A percentile compares a stretch with the other conserved stretches of the same genome.
phyloP scores from a whole-genome alignment of 1,140 invertebrate species.

The Drosophila serrata region DNA sequence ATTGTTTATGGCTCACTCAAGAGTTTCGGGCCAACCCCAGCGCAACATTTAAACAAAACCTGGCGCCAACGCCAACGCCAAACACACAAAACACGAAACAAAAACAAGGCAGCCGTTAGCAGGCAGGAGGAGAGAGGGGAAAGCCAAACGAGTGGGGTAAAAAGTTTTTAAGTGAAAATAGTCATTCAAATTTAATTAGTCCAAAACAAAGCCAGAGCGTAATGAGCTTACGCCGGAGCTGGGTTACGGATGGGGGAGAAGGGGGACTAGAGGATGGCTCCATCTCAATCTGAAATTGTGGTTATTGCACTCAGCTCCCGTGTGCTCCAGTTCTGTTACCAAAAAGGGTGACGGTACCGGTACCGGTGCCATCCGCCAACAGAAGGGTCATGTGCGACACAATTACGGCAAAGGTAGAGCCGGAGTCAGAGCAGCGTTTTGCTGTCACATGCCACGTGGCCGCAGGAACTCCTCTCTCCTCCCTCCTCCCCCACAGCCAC shows the following conservation, averaged over 20 bases:
- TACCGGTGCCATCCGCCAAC: conserved; percentile 24
- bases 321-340: conserved; percentile 21
- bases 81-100: conserved; percentile 23
- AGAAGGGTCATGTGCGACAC: conserved; percentile 75
- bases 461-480: conserved; percentile 68
- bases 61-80: conserved; percentile 38
- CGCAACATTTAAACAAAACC: conserved; percentile 62
- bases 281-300: conserved; percentile 77
- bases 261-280: conserved; percentile 31
- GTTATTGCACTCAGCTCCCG: conserved; percentile 66
- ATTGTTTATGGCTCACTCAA: conserved; percentile 80
- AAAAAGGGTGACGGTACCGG: conserved; percentile 49
- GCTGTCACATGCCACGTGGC: conserved; percentile 81
- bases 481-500: too few relatives aligned
- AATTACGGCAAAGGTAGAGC: conserved; percentile 78
- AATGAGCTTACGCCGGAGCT: conserved; percentile 78
- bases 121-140: conserved; percentile 6
- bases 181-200: conserved; percentile 84
- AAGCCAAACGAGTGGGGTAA: conserved; percentile 54
- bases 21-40: conserved; percentile 56
- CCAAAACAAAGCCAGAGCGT: conserved; percentile 83
- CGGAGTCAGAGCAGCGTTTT: conserved; percentile 67
- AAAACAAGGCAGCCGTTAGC: conserved; percentile 22
- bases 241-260: not conserved
- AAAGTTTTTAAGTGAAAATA: conserved; percentile 84